Evolutionary conservation across 2,797 vertebrate species (phyloP).

Genomic region (Tragelaphus eurycerus): DNA sequence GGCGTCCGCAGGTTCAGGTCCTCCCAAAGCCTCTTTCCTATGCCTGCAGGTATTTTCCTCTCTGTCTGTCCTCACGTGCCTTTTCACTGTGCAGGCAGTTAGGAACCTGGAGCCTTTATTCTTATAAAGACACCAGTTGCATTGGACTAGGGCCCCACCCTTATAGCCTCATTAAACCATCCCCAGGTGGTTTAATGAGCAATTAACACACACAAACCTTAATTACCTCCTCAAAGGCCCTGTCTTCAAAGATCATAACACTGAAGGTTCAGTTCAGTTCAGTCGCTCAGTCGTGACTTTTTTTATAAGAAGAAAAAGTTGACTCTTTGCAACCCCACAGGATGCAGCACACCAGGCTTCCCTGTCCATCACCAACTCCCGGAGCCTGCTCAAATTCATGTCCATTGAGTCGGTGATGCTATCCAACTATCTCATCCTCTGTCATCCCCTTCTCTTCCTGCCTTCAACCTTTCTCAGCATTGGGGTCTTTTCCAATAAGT

Average conservation of each 20-base stretch:
- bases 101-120: background rate
- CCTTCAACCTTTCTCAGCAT: too few relatives aligned
- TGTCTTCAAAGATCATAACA: background rate
- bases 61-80: background rate
- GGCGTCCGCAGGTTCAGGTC: background rate
- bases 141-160: background rate
- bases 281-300: too few relatives aligned
- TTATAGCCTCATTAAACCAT: background rate
- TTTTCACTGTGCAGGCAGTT: background rate
- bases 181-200: too few relatives aligned
- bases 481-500: too few relatives aligned
- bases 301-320: too few relatives aligned
- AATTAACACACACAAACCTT: background rate
- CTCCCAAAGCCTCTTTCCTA: background rate
- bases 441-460: too few relatives aligned
- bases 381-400: too few relatives aligned
- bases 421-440: too few relatives aligned
- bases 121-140: background rate
- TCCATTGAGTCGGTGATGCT: too few relatives aligned
- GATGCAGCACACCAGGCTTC: too few relatives aligned
- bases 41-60: background rate
- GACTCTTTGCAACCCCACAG: too few relatives aligned
- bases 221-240: background rate
- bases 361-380: too few relatives aligned
- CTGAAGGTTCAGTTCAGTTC: background rate